phyloP scores from a whole-genome alignment of 2,888 invertebrate genomes.

The Carabus problematicus region DNA sequence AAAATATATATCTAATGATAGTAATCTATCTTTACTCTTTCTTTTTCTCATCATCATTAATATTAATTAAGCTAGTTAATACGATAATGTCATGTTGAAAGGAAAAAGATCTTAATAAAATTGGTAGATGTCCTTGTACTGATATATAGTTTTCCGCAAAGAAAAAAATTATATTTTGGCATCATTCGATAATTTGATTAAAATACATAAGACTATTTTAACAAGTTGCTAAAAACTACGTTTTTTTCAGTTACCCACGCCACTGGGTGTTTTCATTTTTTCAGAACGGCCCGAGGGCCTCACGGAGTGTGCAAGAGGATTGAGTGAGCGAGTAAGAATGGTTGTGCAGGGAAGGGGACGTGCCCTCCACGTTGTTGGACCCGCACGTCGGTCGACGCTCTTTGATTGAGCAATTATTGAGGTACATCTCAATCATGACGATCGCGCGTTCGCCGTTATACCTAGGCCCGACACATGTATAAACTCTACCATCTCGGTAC shows the following conservation, averaged over 20 bases:
- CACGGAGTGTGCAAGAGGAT: slow-evolving; percentile 10
- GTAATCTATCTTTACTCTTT: too few relatives aligned
- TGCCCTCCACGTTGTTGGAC: slow-evolving; percentile 31
- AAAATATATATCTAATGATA: too few relatives aligned
- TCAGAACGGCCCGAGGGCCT: slow-evolving; percentile 1
- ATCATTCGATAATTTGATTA: too few relatives aligned
- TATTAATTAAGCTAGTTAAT: too few relatives aligned
- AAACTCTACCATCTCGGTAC: slow-evolving; percentile 27
- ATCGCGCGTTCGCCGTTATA: slow-evolving; percentile 17
- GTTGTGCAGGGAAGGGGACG: neutral
- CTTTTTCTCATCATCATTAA: too few relatives aligned
- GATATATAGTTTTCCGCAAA: too few relatives aligned
- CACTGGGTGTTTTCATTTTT: neutral
- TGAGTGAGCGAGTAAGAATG: slow-evolving; percentile 1
- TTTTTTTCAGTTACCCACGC: neutral
- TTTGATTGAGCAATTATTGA: slow-evolving; percentile 53
- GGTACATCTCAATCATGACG: slow-evolving; percentile 51
- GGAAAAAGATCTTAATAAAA: too few relatives aligned
- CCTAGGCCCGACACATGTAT: slow-evolving; percentile 17
- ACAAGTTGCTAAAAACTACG: neutral
- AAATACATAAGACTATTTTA: neutral
- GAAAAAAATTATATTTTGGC: too few relatives aligned
- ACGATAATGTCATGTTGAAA: too few relatives aligned
- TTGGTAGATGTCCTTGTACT: too few relatives aligned
- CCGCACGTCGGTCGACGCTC: slow-evolving; percentile 37